A percentile compares a stretch with the other conserved stretches of the same genome.
phyloP scores from a whole-genome alignment of 2,888 invertebrate species.

The Bimastos eiseni region DNA sequence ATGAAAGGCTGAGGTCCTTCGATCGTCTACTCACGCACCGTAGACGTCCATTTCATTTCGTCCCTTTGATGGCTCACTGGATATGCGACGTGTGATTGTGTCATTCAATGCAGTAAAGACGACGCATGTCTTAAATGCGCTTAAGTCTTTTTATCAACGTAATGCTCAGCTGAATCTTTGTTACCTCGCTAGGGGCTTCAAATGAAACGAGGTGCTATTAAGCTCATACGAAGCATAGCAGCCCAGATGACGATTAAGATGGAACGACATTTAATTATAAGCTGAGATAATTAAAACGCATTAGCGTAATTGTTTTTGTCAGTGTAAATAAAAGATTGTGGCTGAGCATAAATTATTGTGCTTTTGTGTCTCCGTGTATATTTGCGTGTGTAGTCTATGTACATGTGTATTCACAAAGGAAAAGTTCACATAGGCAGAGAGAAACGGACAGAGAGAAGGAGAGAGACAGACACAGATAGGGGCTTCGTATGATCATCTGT shows the following conservation, averaged over 20 bases:
- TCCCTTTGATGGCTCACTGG: no score
- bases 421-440: conserved; percentile 20
- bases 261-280: not conserved
- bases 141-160: not conserved
- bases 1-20: no score
- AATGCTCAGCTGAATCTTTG: not conserved
- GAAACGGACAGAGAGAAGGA: not conserved
- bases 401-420: not conserved
- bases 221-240: not conserved
- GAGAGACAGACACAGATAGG: not conserved
- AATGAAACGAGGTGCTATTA: not conserved
- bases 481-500: no score
- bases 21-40: no score
- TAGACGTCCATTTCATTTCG: no score
- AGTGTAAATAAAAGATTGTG: not conserved
- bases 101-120: no score
- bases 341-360: not conserved
- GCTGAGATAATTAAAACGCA: not conserved
- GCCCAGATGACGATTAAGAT: not conserved
- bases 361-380: not conserved
- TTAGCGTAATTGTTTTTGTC: not conserved
- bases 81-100: no score
- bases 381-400: not conserved
- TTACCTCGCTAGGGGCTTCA: not conserved
- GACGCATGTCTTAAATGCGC: not conserved